These are phyloP conservation scores for Stomatorhinus walkeri DNA, from an alignment of 2,797 vertebrate genomes.

Conservation along the genomic window DNA sequence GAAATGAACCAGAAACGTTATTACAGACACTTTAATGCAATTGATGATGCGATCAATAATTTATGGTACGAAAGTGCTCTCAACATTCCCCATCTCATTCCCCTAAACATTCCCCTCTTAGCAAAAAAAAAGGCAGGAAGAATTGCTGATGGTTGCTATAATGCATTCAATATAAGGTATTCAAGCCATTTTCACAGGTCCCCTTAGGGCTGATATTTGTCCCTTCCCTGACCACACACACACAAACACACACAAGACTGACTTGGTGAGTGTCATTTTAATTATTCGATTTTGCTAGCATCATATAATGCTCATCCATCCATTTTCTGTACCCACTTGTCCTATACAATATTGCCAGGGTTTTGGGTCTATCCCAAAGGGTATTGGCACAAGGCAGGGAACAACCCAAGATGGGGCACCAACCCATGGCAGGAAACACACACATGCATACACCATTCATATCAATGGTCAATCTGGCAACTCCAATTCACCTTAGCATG, in stretches of 20 bases:
- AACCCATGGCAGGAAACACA: not conserved
- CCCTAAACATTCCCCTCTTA: not conserved
- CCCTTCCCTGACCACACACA: not conserved
- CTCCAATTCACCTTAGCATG: not conserved
- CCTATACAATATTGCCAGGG: not conserved
- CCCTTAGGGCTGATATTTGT: not conserved
- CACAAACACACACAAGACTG: not conserved
- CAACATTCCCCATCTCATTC: slow-evolving; percentile 11
- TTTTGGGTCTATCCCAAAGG: not conserved
- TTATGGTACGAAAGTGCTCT: slow-evolving; percentile 26
- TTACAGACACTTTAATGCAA: slow-evolving; percentile 23
- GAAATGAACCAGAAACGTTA: slow-evolving; percentile 25
- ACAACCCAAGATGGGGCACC: not conserved
- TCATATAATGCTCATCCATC: not conserved
- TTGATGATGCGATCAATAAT: slow-evolving; percentile 36
- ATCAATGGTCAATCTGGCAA: not conserved
- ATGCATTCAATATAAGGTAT: not conserved
- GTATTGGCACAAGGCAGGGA: not conserved
- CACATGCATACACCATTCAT: not conserved
- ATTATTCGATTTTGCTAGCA: not conserved
- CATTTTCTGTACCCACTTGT: not conserved
- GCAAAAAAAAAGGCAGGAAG: not conserved
- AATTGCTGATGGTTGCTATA: not conserved
- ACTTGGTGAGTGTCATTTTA: not conserved
- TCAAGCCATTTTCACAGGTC: not conserved